A percentile compares a stretch with the other conserved stretches of the same genome.
Evolutionary conservation across 2,797 vertebrate species (phyloP).

Genomic region (Sparus aurata): DNA sequence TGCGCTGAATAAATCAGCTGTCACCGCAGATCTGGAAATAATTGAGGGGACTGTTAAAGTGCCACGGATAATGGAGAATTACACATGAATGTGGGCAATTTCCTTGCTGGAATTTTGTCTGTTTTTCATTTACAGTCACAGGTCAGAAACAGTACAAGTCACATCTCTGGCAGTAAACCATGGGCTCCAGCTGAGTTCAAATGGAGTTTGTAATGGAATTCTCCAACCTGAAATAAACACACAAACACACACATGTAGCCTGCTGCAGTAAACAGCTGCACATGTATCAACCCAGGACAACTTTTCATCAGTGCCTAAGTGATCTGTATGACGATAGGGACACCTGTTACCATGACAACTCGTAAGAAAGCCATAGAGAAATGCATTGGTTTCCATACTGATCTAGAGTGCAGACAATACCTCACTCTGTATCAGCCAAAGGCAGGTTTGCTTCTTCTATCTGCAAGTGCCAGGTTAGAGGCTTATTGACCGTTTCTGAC

Average conservation of each 20-base stretch:
- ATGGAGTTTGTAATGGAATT: constrained; percentile 53
- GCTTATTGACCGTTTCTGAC: constrained; percentile 78
- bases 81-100: constrained; percentile 72
- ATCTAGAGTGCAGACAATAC: constrained; percentile 46
- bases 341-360: constrained; percentile 68
- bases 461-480: constrained; percentile 66
- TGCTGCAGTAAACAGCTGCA: constrained; percentile 3
- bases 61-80: constrained; percentile 72
- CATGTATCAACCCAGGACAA: constrained; percentile 41
- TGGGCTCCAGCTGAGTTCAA: constrained; percentile 54
- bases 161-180: constrained; percentile 45
- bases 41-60: constrained; percentile 80
- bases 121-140: constrained; percentile 70
- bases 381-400: constrained; percentile 53
- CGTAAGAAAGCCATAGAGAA: constrained; percentile 37
- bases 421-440: constrained; percentile 57
- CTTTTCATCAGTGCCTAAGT: constrained; percentile 38
- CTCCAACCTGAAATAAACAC: constrained; percentile 47
- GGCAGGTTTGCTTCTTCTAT: constrained; percentile 57
- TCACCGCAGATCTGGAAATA: constrained; percentile 79
- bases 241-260: constrained; percentile 11
- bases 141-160: constrained; percentile 61
- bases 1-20: constrained; percentile 56
- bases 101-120: constrained; percentile 71
- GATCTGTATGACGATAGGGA: constrained; percentile 57